These are phyloP conservation scores for Talpa occidentalis DNA, from an alignment of 2,113 vertebrate species.

Conservation along the genomic window DNA sequence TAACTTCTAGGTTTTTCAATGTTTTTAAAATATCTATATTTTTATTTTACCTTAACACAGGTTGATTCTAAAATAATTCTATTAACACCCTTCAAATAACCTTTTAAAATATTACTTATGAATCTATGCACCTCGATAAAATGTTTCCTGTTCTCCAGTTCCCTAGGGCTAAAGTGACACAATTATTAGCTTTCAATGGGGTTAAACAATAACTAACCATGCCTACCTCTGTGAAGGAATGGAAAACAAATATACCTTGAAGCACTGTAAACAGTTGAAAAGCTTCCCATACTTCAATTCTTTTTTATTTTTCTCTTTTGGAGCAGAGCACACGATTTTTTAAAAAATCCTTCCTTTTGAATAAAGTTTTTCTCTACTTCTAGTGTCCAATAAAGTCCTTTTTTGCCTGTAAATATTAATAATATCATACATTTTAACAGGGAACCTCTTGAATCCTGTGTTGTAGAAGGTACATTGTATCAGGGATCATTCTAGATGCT, in stretches of 20 bases:
- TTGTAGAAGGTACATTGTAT: background rate
- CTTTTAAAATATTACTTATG: conserved; percentile 73
- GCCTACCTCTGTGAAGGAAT: conserved; percentile 69
- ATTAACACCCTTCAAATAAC: conserved; percentile 62
- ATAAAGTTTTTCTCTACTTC: conserved; percentile 19
- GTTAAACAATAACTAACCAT: conserved; percentile 74
- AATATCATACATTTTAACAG: background rate
- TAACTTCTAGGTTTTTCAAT: conserved; percentile 7
- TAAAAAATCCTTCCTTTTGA: background rate
- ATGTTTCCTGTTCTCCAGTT: conserved; percentile 72
- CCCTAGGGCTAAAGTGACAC: conserved; percentile 67
- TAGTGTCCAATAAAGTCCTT: background rate
- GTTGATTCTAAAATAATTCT: conserved; percentile 64
- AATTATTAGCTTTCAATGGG: conserved; percentile 74
- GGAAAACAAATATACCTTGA: conserved; percentile 72
- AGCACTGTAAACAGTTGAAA: conserved; percentile 41
- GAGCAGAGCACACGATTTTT: background rate
- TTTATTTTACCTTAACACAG: conserved; percentile 36
- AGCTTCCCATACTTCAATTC: conserved; percentile 28
- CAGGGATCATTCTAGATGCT: background rate
- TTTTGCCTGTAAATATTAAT: background rate
- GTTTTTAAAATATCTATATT: background rate
- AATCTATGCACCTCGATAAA: conserved; percentile 63
- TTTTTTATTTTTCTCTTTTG: background rate
- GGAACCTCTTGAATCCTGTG: background rate